Base-by-base conservation (phyloP, 1,140 invertebrate species). In the Cherax quadricarinatus region DNA sequence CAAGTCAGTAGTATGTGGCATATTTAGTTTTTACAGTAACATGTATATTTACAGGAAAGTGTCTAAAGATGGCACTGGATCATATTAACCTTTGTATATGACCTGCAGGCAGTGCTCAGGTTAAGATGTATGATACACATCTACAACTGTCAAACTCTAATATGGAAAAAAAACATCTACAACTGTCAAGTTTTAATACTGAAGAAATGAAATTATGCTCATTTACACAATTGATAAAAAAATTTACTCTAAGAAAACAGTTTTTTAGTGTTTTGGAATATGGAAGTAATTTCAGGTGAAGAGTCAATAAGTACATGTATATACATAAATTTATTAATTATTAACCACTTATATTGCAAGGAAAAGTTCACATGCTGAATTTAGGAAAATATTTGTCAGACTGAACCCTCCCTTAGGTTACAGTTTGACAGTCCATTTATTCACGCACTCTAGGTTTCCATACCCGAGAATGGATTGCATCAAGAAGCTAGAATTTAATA, bases 71-170 rank as follows among this genome's bases (percentile, higher is more conserved):
- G 70, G 24, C 70, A 75, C 24, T 75, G 70, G 70, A 75, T n/a
- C n/a, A 83, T 83, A 66, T 60, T 83, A 51, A 12, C 51, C 48
- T 30, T 49, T 57, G 81, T 83, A 30, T 60, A 83, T 83, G 81
- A 51, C 81, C 81, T 83, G 18, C 49, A 83, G 51, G 51, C 81
- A 83, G 49, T 83, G 51, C 81, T 83, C 51, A 83, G 81, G 49
- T 83, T 24, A 83, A 60, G 70, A 75, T 75, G 70, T 75, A 75
- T 30, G 70, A 30, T 21, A 21, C 14, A 18, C 30, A 75, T 7
- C 70, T 75, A 30, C 7, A 75, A 30, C 24, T 30, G 12, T 9
- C 6, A n/a, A 30, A 30, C n/a, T 75, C 7, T 6, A 7, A 75
- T 30, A 16, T n/a, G 9, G n/a, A 75, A 75, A 21, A 24, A 73